phyloP scores from a whole-genome alignment of 2,888 invertebrate species.

The Plutella xylostella region DNA sequence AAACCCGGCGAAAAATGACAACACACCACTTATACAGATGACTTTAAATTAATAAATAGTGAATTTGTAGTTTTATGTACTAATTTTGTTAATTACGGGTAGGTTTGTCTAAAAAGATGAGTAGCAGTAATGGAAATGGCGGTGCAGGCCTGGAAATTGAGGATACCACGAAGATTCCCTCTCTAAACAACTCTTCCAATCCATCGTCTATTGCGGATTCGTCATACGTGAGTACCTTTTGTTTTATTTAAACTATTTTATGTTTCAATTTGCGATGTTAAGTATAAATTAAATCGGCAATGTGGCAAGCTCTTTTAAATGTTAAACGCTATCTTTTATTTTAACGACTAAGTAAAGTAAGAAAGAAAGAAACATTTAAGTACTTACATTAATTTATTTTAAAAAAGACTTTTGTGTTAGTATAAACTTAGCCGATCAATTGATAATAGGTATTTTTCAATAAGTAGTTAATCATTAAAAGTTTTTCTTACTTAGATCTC shows the following conservation, averaged over 20 bases:
- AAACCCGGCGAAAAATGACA: neutral
- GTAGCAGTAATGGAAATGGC: neutral
- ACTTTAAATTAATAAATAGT: neutral
- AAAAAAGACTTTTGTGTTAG: no score
- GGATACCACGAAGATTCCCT: slow-evolving; percentile 10
- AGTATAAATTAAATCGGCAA: no score
- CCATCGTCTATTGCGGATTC: slow-evolving; percentile 24
- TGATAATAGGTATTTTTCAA: no score
- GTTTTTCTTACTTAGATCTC: no score
- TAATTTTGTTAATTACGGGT: neutral
- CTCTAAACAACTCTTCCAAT: slow-evolving; percentile 26
- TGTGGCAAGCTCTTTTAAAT: neutral
- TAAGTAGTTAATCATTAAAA: no score
- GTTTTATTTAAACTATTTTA: slow-evolving; percentile 10
- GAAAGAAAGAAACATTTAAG: no score
- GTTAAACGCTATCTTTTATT: neutral
- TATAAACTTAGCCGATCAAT: no score
- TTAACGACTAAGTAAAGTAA: neutral
- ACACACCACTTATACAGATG: neutral
- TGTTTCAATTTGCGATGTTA: neutral
- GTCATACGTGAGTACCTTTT: slow-evolving; percentile 26
- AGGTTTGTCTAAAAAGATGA: neutral
- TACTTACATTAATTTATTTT: no score
- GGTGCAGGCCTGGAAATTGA: neutral
- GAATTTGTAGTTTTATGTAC: neutral